These are phyloP conservation scores for Sweltsa coloradensis DNA, from an alignment of 1,140 invertebrate species.

Conservation along the genomic window DNA sequence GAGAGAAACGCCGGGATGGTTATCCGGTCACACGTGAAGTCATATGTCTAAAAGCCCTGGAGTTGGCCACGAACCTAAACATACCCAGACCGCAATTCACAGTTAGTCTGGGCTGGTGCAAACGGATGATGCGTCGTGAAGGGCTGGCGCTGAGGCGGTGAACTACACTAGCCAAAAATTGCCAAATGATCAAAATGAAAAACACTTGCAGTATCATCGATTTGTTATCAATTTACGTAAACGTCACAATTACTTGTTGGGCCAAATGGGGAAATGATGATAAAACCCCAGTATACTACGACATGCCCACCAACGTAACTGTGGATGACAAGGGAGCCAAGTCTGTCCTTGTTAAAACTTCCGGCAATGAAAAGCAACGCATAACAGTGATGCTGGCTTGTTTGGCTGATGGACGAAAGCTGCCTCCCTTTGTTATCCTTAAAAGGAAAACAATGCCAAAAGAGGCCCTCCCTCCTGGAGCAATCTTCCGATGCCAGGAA, in stretches of 20 bases:
- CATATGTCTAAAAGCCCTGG: too few species aligned
- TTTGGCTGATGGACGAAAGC: constrained; percentile 8
- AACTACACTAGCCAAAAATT: constrained; percentile 5
- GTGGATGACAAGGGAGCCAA: constrained; percentile 11
- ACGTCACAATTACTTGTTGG: constrained; percentile 4
- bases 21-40: too few species aligned
- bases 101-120: constrained; percentile 6
- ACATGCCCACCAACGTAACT: constrained; percentile 11
- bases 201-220: constrained; percentile 8
- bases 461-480: constrained; percentile 1
- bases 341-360: constrained; percentile 10
- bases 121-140: constrained; percentile 5
- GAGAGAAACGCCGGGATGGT: too few species aligned
- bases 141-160: neutral
- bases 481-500: constrained; percentile 10
- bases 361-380: constrained; percentile 10
- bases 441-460: constrained; percentile 12
- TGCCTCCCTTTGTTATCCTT: constrained; percentile 10
- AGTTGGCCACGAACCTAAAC: constrained; percentile 1
- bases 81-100: constrained; percentile 6
- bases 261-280: constrained; percentile 13
- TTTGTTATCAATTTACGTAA: constrained; percentile 7
- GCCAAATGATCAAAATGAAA: constrained; percentile 11
- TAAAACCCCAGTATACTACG: constrained; percentile 14
- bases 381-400: constrained; percentile 11